Conservation (phyloP, 2,797 vertebrate genomes). For the Protosalanx chinensis region DNA sequence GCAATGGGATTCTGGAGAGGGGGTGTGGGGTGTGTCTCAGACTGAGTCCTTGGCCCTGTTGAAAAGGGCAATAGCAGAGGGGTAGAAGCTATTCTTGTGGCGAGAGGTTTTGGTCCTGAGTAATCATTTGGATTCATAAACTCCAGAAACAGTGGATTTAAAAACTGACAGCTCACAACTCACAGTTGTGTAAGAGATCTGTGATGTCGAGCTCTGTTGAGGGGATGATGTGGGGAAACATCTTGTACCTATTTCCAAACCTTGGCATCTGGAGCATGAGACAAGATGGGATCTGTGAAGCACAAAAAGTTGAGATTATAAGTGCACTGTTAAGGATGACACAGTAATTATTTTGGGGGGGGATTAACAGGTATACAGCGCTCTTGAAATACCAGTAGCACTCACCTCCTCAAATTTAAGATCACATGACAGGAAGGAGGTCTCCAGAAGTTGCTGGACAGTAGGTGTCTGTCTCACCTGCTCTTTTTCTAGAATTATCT, state of each 20-base stretch:
- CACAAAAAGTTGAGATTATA: neutral
- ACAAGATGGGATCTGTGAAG: conserved; percentile 71
- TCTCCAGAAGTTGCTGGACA: conserved; percentile 77
- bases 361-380: neutral
- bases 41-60: too few relatives aligned
- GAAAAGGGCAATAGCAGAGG: too few relatives aligned
- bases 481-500: conserved; percentile 78
- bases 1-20: too few relatives aligned
- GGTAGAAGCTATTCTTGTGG: too few relatives aligned
- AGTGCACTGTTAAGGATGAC: neutral
- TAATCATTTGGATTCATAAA: neutral
- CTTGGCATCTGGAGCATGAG: conserved; percentile 82
- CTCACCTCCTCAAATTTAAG: conserved; percentile 79
- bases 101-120: too few relatives aligned
- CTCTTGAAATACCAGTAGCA: neutral
- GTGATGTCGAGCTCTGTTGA: conserved; percentile 78
- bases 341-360: neutral
- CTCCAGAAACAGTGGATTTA: neutral
- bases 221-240: conserved; percentile 80
- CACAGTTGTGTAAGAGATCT: conserved; percentile 75
- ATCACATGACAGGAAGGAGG: conserved; percentile 72
- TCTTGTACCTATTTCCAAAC: conserved; percentile 81
- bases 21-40: too few relatives aligned
- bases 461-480: conserved; percentile 68
- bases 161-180: conserved; percentile 38